Evolutionary conservation across 2,888 invertebrate genomes (phyloP).

Genomic region (Scotopteryx bipunctaria): DNA sequence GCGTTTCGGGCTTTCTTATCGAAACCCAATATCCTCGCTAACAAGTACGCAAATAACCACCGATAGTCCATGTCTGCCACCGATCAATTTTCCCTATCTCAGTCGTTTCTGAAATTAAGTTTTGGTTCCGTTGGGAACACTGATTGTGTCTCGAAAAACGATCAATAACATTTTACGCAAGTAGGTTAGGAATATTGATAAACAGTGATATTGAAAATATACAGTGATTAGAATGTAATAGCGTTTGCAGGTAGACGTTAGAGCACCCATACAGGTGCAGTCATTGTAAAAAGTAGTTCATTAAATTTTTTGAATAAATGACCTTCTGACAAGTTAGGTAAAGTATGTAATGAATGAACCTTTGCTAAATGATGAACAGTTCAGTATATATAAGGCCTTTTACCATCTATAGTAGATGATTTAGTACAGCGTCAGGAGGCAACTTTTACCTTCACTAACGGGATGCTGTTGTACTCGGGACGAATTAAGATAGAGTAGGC

Average conservation of each 20-base stretch:
- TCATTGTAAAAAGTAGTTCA: background rate
- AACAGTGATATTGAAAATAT: too few relatives aligned
- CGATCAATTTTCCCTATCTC: background rate
- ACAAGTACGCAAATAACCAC: background rate
- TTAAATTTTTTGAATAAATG: background rate
- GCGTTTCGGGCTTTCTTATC: background rate
- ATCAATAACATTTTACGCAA: background rate
- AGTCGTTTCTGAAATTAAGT: background rate
- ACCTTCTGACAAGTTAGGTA: too few relatives aligned
- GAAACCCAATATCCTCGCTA: background rate
- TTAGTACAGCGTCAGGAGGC: too few relatives aligned
- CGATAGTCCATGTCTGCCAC: background rate
- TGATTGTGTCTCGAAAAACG: background rate
- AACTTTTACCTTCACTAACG: too few relatives aligned
- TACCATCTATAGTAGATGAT: too few relatives aligned
- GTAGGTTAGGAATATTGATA: too few relatives aligned
- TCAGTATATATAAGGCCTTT: too few relatives aligned
- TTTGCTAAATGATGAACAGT: too few relatives aligned
- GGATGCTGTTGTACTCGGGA: too few relatives aligned
- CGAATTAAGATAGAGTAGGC: too few relatives aligned
- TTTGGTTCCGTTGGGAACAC: background rate
- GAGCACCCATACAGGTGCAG: too few relatives aligned
- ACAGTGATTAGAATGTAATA: constrained; percentile 2
- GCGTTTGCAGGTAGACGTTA: constrained; percentile 7
- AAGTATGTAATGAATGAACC: too few relatives aligned